Percentiles rank a stretch among this genome's conserved stretches.
phyloP scores from a whole-genome alignment of 2,797 vertebrate genomes.

The Bryconaethiops microstoma region DNA sequence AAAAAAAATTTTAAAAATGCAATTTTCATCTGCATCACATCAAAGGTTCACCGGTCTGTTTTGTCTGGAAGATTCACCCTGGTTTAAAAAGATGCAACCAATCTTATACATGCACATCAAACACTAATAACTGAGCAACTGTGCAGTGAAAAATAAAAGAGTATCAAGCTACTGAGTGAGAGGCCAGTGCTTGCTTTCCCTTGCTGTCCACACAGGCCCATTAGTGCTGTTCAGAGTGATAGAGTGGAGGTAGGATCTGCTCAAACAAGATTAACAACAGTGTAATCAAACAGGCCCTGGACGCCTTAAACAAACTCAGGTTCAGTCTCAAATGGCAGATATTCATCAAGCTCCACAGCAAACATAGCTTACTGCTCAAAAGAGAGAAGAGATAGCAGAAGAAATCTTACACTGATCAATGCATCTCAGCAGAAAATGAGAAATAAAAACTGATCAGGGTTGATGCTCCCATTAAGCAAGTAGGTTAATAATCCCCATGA shows the following conservation, averaged over 20 bases:
- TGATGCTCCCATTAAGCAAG: background rate
- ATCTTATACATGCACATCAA: slow-evolving; percentile 13
- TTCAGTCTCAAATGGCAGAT: slow-evolving; percentile 56
- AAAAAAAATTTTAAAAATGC: background rate
- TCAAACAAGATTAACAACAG: slow-evolving; percentile 66
- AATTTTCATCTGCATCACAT: background rate
- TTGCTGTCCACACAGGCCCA: slow-evolving; percentile 27
- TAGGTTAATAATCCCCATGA: background rate
- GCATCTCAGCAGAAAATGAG: background rate
- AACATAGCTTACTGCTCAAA: background rate
- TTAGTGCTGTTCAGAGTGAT: slow-evolving; percentile 32
- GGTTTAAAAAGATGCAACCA: slow-evolving; percentile 13
- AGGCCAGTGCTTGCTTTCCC: slow-evolving; percentile 18
- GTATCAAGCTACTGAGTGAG: background rate
- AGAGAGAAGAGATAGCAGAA: background rate
- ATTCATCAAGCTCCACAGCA: slow-evolving; percentile 39
- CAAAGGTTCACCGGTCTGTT: background rate
- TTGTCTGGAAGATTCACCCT: background rate
- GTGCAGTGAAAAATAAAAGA: slow-evolving; percentile 24
- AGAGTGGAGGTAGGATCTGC: slow-evolving; percentile 49
- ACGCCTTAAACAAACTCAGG: slow-evolving; percentile 73
- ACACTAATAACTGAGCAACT: slow-evolving; percentile 22
- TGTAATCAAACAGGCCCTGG: slow-evolving; percentile 70
- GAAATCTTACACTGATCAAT: background rate
- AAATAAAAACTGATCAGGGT: background rate